Percentiles rank a stretch among this genome's conserved stretches.
Conservation (phyloP, 2,113 vertebrate species). For the Eretmochelys imbricata region DNA sequence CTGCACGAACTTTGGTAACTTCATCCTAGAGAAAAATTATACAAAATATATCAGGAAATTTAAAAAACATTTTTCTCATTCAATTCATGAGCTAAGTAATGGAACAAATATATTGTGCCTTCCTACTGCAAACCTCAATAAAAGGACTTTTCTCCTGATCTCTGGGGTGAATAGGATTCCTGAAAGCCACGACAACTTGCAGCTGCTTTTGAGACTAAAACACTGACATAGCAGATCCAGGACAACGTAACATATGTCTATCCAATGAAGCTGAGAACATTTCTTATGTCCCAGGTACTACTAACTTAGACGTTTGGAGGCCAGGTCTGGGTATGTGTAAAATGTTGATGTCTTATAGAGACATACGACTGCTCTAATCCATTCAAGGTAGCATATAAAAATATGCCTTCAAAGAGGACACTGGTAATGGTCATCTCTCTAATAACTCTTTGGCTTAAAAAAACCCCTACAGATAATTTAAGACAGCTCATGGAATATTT, state of each 20-base stretch:
- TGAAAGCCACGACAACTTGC: not conserved
- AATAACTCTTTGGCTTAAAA: not conserved
- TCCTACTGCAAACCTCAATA: not conserved
- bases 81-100: not conserved
- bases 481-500: rapidly evolving
- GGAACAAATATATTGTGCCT: not conserved
- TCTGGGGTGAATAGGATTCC: not conserved
- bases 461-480: not conserved
- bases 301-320: not conserved
- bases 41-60: slow-evolving; percentile 16
- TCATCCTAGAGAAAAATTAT: slow-evolving; percentile 84
- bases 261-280: not conserved
- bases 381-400: not conserved
- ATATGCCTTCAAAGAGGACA: not conserved
- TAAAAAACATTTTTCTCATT: not conserved
- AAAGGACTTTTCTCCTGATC: not conserved
- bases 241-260: not conserved
- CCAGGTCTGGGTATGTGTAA: not conserved
- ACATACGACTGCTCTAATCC: not conserved
- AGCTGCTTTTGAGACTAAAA: not conserved
- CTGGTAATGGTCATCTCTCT: not conserved
- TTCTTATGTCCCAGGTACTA: not conserved
- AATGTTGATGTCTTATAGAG: not conserved
- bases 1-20: slow-evolving; percentile 89
- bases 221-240: not conserved